Evolutionary conservation across 2,113 vertebrate species (phyloP).

Genomic region (Myocastor coypus): DNA sequence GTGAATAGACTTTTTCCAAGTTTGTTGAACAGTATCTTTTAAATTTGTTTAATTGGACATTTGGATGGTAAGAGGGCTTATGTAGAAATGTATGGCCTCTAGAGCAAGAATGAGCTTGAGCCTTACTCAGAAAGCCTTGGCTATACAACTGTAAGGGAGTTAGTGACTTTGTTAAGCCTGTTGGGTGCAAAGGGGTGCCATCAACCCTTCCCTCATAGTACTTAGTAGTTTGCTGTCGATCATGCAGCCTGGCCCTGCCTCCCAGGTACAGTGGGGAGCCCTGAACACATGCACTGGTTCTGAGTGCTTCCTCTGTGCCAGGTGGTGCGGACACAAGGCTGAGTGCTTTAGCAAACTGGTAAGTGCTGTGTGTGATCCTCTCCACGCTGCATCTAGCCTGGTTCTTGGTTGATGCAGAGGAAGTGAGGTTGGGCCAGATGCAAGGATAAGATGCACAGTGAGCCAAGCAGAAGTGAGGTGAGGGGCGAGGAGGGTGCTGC

Average conservation of each 20-base stretch:
- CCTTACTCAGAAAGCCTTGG: neutral
- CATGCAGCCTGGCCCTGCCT: neutral
- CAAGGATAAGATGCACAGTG: neutral
- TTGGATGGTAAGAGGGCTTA: neutral
- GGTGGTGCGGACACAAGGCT: neutral
- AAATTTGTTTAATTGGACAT: neutral
- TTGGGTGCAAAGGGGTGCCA: neutral
- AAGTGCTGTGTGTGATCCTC: neutral
- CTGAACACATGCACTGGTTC: neutral
- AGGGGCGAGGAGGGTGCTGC: neutral
- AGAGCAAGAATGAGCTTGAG: neutral
- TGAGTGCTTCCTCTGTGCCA: neutral
- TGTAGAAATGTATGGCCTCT: neutral
- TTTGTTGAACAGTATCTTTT: neutral
- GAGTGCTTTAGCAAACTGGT: neutral
- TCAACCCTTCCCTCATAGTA: neutral
- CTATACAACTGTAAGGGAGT: neutral
- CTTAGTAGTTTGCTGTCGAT: neutral
- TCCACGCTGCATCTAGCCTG: neutral
- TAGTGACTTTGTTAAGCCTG: neutral
- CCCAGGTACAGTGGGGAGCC: neutral
- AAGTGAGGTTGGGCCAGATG: slow-evolving; percentile 1
- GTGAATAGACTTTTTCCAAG: neutral
- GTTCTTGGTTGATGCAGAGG: neutral
- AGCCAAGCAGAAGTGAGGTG: neutral